Evolutionary conservation across 2,888 invertebrate species (phyloP), one percentile per base, ranked within the genome.

Genomic region (Caenorhabditis sulstoni): DNA sequence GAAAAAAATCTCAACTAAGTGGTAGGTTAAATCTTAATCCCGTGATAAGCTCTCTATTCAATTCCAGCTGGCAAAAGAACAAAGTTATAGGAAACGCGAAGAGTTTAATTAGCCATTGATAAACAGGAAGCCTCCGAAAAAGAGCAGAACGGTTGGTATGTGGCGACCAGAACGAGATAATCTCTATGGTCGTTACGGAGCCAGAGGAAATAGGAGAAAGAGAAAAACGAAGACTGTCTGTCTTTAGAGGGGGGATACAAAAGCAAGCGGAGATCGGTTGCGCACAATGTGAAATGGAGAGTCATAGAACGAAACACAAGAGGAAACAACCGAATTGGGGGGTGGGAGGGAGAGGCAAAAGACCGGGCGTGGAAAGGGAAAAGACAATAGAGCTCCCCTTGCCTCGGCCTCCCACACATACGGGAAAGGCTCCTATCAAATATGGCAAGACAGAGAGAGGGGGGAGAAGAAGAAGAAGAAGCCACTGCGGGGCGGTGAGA

Each of bases 371-470:
- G 29, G 29, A 7, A 7, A 29, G 29, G n/a, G 29, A 29, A 29
- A 71, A 71, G 64, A 64, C 64, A 64, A 71, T 64, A 71, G 71
- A 39, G 41, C 4, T 4, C 7, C 47, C n/a, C n/a, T n/a, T n/a
- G n/a, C n/a, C n/a, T 47, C 47, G 16, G 16, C 52, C 29, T 22
- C 22, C 49, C 49, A 22, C 29, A 29, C 29, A 52, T 52, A 52
- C 52, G 52, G 52, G 52, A 7, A 29, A 7, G 29, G 29, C 29
- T 44, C 58, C 67, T 59, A 58, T 67, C 58, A 67, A 67, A 67
- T 58, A 67, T 49, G 66, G 11, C 29, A 29, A n/a, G 29, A 29
- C 29, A 5, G 4, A 29, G 7, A 29, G n/a, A n/a, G n/a, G n/a
- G n/a, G n/a, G n/a, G n/a, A 29, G 29, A 29, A 29, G 29, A 29